These are phyloP conservation scores for Pseudomyrmex pallidus DNA, from an alignment of 1,140 invertebrate species.

Conservation along the genomic window DNA sequence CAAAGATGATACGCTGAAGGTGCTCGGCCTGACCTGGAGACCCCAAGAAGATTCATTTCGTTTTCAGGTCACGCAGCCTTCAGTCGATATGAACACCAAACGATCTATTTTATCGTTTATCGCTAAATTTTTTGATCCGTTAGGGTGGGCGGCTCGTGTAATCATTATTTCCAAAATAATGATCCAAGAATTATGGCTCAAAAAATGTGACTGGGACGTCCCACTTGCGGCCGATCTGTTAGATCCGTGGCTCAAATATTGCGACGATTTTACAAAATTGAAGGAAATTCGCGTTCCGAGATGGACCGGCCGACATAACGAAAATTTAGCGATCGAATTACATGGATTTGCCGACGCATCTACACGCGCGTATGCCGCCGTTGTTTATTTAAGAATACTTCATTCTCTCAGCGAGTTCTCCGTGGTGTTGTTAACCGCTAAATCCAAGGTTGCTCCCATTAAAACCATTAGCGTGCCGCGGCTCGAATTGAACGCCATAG, in stretches of 20 bases:
- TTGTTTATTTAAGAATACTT: neutral
- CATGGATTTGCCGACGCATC: neutral
- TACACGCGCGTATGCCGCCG: neutral
- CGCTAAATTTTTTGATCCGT: neutral
- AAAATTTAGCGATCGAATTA: neutral
- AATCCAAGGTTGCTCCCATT: slow-evolving; percentile 1
- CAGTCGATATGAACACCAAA: too few relatives aligned
- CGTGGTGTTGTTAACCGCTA: neutral
- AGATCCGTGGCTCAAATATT: neutral
- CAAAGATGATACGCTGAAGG: too few relatives aligned
- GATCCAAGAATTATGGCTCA: slow-evolving; percentile 61
- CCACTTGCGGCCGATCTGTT: neutral
- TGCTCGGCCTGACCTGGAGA: too few relatives aligned
- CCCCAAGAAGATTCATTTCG: neutral
- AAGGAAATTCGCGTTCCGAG: neutral
- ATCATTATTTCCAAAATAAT: slow-evolving; percentile 50
- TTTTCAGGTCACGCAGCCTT: neutral
- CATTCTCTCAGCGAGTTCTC: neutral
- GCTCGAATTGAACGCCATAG: neutral
- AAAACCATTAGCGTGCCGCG: neutral
- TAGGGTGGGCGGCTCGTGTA: neutral
- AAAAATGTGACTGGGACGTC: neutral
- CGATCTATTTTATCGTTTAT: too few relatives aligned
- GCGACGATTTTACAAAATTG: neutral
- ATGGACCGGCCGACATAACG: neutral